Conservation (phyloP, 2,888 invertebrate species). For the Chromoteleia sp. region DNA sequence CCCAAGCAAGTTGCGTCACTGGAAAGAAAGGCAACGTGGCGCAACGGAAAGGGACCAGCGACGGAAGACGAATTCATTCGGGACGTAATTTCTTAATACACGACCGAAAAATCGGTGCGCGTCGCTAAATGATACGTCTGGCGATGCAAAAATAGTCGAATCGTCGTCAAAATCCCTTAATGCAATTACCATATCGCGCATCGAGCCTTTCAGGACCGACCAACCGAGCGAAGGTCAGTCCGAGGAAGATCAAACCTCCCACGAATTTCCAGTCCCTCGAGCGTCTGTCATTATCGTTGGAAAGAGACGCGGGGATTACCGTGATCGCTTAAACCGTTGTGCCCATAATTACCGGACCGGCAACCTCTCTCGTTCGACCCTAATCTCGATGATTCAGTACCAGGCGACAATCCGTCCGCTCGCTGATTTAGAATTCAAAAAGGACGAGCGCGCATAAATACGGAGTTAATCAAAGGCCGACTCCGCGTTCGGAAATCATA, state of each 20-base stretch:
- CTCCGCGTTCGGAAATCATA: conserved; percentile 22
- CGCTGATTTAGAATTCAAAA: conserved; percentile 59
- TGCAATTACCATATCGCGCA: conserved; percentile 67
- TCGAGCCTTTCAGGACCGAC: conserved; percentile 45
- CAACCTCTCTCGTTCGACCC: conserved; percentile 67
- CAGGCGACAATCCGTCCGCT: conserved; percentile 60
- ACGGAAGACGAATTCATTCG: conserved; percentile 26
- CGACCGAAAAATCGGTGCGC: conserved; percentile 31
- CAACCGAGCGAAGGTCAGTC: conserved; percentile 64
- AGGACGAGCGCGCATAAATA: conserved; percentile 48
- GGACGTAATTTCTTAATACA: conserved; percentile 49
- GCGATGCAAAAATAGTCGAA: conserved; percentile 65
- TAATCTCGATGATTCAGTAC: conserved; percentile 71
- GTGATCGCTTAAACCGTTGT: conserved; percentile 72
- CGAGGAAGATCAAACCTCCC: conserved; percentile 75
- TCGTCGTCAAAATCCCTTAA: conserved; percentile 65
- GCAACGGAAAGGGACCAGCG: neutral
- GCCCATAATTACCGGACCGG: conserved; percentile 68
- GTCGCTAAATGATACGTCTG: conserved; percentile 57
- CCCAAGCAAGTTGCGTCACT: conserved; percentile 6
- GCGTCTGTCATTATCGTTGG: conserved; percentile 69
- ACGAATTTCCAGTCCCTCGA: conserved; percentile 74
- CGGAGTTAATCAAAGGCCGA: conserved; percentile 52
- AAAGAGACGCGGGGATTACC: conserved; percentile 75
- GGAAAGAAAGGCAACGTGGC: conserved; percentile 22